Conservation (phyloP, 2,113 vertebrate species). For the Pelecanus crispus region DNA sequence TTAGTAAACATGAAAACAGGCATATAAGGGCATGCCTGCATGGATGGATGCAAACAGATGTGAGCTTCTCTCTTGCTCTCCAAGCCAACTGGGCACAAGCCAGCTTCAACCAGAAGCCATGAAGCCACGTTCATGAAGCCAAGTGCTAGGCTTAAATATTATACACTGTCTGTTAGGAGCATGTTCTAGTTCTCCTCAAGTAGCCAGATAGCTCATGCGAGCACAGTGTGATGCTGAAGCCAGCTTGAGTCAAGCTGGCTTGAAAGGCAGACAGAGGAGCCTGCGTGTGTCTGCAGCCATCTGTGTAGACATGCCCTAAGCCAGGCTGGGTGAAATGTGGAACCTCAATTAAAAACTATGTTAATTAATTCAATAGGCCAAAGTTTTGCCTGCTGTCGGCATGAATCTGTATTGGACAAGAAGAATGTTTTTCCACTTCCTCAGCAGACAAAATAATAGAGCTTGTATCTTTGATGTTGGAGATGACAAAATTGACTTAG, state of each 20-base stretch:
- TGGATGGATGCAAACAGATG: neutral
- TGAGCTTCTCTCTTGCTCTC: neutral
- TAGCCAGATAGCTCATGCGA: neutral
- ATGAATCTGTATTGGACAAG: neutral
- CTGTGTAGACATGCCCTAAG: slow-evolving; percentile 53
- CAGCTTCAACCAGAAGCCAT: neutral
- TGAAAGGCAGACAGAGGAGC: slow-evolving; percentile 34
- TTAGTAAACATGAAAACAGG: slow-evolving; percentile 11
- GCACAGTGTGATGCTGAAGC: neutral
- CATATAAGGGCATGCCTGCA: neutral
- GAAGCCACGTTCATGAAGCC: neutral
- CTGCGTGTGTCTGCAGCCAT: neutral
- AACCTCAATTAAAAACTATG: neutral
- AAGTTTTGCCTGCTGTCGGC: neutral
- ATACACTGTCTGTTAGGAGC: neutral
- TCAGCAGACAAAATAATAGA: neutral
- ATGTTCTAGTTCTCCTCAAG: neutral
- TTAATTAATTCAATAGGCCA: slow-evolving; percentile 35
- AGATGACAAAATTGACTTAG: neutral
- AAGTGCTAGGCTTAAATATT: neutral
- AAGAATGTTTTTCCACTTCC: neutral
- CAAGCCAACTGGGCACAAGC: neutral
- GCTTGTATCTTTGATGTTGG: neutral
- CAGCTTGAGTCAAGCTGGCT: neutral
- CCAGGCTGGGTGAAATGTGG: slow-evolving; percentile 15